Percentiles rank a stretch among this genome's conserved stretches.
phyloP scores from a whole-genome alignment of 2,888 invertebrate genomes.

The Panopea generosa region DNA sequence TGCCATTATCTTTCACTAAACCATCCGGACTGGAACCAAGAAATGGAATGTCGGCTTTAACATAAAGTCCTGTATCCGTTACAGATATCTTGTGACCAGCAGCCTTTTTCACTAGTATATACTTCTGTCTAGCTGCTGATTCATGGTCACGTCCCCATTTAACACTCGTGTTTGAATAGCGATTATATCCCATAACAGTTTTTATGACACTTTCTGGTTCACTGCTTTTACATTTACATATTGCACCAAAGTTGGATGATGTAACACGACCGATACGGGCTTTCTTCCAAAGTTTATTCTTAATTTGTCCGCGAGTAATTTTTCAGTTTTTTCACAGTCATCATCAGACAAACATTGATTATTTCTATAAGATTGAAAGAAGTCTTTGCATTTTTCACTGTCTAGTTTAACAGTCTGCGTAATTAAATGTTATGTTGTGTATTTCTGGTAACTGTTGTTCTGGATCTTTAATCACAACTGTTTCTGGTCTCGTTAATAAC shows the following conservation, averaged over 20 bases:
- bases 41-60: slow-evolving; percentile 14
- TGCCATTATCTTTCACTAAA: slow-evolving; percentile 11
- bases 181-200: slow-evolving; percentile 6
- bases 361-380: too few relatives aligned
- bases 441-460: too few relatives aligned
- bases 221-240: slow-evolving; percentile 4
- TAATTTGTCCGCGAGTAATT: slow-evolving; percentile 21
- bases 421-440: too few relatives aligned
- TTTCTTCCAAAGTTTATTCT: slow-evolving; percentile 18
- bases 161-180: too few relatives aligned
- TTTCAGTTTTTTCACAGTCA: slow-evolving; percentile 16
- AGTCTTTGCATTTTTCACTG: background rate
- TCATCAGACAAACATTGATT: too few relatives aligned
- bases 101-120: background rate
- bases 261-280: slow-evolving; percentile 14
- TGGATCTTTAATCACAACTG: too few relatives aligned
- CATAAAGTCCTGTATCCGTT: slow-evolving; percentile 18
- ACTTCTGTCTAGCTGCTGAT: slow-evolving; percentile 15
- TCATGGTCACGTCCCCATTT: slow-evolving; percentile 49
- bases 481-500: too few relatives aligned
- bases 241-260: slow-evolving; percentile 31
- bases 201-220: slow-evolving; percentile 21
- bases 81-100: background rate
- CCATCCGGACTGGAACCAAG: slow-evolving; percentile 47
- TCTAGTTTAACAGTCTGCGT: background rate